phyloP scores from a whole-genome alignment of 2,113 vertebrate species.

The Ictidomys tridecemlineatus region DNA sequence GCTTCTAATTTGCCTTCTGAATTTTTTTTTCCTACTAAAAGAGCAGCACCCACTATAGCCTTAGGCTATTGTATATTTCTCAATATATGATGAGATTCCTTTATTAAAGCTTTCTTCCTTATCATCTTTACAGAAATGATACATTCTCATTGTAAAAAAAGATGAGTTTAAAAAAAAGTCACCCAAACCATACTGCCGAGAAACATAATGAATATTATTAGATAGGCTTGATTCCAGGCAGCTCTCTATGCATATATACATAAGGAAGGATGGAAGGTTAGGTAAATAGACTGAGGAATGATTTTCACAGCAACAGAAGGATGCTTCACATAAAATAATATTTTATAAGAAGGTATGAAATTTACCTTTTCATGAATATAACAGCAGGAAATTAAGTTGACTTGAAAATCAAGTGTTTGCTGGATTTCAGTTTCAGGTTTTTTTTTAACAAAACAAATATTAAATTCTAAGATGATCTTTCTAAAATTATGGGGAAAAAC shows the following conservation, averaged over 20 bases:
- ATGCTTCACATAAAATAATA: neutral
- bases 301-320: neutral
- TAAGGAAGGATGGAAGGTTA: neutral
- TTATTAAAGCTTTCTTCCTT: neutral
- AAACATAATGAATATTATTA: neutral
- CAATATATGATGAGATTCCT: neutral
- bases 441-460: neutral
- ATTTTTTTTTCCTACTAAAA: neutral
- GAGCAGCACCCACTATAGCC: neutral
- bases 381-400: neutral
- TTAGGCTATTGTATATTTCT: neutral
- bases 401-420: slow-evolving; percentile 50
- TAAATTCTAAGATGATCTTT: neutral
- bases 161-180: neutral
- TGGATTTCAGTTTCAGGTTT: neutral
- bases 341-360: slow-evolving; percentile 3
- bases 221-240: neutral
- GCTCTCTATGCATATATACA: neutral
- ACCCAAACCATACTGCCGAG: neutral
- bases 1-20: neutral
- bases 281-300: neutral
- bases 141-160: neutral
- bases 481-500: neutral
- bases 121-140: neutral
- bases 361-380: slow-evolving; percentile 52